phyloP scores from a whole-genome alignment of 2,113 vertebrate genomes.

The Dasyornis broadbenti region DNA sequence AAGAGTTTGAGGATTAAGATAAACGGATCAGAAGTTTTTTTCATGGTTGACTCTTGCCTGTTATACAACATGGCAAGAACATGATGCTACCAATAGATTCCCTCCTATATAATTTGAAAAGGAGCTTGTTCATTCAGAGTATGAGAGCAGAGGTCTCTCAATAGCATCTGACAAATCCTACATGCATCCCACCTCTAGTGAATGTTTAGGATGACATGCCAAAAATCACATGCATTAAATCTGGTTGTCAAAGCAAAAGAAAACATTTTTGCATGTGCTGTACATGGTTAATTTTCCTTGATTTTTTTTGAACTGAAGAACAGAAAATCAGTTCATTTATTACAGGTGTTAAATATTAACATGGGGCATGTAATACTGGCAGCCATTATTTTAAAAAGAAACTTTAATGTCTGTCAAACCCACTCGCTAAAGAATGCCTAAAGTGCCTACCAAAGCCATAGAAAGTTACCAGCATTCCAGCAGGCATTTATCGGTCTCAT shows the following conservation, averaged over 20 bases:
- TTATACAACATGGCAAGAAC: not conserved
- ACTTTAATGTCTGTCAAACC: not conserved
- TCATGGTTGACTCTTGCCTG: not conserved
- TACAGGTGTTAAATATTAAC: not conserved
- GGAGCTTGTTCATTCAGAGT: not conserved
- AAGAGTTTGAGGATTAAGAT: not conserved
- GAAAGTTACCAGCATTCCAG: not conserved
- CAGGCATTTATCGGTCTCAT: not conserved
- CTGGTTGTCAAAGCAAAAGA: not conserved
- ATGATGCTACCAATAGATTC: not conserved
- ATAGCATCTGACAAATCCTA: not conserved
- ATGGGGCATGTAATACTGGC: not conserved
- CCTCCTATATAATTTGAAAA: not conserved
- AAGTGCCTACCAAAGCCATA: not conserved
- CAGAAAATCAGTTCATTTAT: not conserved
- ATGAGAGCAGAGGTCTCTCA: not conserved
- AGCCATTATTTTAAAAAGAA: not conserved
- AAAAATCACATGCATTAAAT: not conserved
- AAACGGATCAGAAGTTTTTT: not conserved
- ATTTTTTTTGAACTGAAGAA: not conserved
- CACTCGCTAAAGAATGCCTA: not conserved
- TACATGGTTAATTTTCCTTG: fast-evolving
- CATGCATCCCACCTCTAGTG: not conserved
- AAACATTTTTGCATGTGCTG: not conserved
- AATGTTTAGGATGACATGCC: not conserved